A percentile compares a stretch with the other conserved stretches of the same genome.
These are phyloP conservation scores for Pogonocherus hispidulus DNA, from an alignment of 2,888 invertebrate species.

Conservation along the genomic window DNA sequence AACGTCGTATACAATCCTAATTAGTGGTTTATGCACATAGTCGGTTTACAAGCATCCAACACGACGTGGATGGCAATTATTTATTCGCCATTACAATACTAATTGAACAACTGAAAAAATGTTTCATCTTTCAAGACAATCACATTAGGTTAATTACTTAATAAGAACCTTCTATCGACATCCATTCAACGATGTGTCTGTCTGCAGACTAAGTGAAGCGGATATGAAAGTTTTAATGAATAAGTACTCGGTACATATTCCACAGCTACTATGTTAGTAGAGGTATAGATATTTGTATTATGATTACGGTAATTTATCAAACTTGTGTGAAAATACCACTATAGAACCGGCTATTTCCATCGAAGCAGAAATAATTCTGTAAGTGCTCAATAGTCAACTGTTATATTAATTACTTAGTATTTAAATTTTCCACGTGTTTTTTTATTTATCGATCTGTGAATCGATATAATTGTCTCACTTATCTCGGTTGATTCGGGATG, in stretches of 20 bases:
- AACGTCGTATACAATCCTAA: no score
- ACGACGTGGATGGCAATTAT: no score
- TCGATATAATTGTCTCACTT: no score
- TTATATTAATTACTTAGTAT: no score
- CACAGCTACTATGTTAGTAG: neutral
- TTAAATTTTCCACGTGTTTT: no score
- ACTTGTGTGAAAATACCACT: neutral
- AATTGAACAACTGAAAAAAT: neutral
- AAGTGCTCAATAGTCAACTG: no score
- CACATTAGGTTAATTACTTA: neutral
- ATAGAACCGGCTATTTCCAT: neutral
- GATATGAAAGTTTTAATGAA: neutral
- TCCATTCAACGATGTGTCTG: neutral
- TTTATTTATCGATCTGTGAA: no score
- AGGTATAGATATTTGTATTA: neutral
- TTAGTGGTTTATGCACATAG: no score
- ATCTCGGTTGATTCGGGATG: no score
- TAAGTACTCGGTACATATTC: neutral
- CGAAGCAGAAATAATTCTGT: neutral
- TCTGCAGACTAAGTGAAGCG: no score
- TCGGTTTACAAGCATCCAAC: no score
- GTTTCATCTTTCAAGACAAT: neutral
- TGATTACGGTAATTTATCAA: neutral
- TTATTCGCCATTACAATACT: neutral
- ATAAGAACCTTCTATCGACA: neutral